A percentile compares a stretch with the other conserved stretches of the same genome.
Evolutionary conservation across 1,140 invertebrate genomes (phyloP).

Genomic region (Phymorhynchus buccinoides): DNA sequence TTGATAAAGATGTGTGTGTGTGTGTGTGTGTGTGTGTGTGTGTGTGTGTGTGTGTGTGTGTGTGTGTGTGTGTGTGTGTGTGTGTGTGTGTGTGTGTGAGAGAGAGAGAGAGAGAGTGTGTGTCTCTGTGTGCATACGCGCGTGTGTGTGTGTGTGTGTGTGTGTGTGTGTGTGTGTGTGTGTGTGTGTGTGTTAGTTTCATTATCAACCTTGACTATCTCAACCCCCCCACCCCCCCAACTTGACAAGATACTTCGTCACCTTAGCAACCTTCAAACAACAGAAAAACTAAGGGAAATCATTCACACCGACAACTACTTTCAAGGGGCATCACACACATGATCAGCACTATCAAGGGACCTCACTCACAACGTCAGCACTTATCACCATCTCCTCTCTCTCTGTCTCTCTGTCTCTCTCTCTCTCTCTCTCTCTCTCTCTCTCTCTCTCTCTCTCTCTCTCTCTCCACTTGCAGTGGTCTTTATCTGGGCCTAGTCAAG

Average conservation of each 20-base stretch:
- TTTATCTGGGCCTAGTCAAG: too few relatives aligned
- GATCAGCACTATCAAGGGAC: too few relatives aligned
- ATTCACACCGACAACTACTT: too few relatives aligned
- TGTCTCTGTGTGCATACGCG: background rate
- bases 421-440: constrained; percentile 20
- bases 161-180: constrained; percentile 20
- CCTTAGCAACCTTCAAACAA: background rate
- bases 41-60: constrained; percentile 1
- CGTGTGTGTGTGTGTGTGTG: background rate
- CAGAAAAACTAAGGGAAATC: too few relatives aligned
- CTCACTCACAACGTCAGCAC: background rate
- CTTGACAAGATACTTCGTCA: too few relatives aligned
- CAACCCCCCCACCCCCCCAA: too few relatives aligned
- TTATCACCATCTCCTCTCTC: background rate
- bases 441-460: background rate
- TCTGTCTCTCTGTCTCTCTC: background rate
- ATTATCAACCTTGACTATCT: too few relatives aligned
- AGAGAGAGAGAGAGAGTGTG: background rate
- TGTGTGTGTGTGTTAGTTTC: background rate
- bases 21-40: background rate
- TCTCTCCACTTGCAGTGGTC: too few relatives aligned
- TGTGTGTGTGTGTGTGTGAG: constrained; percentile 5
- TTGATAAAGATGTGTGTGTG: too few relatives aligned
- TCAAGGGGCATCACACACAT: too few relatives aligned
- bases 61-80: constrained; percentile 20